phyloP scores from a whole-genome alignment of 2,888 invertebrate genomes.

The Sicus ferrugineus region DNA sequence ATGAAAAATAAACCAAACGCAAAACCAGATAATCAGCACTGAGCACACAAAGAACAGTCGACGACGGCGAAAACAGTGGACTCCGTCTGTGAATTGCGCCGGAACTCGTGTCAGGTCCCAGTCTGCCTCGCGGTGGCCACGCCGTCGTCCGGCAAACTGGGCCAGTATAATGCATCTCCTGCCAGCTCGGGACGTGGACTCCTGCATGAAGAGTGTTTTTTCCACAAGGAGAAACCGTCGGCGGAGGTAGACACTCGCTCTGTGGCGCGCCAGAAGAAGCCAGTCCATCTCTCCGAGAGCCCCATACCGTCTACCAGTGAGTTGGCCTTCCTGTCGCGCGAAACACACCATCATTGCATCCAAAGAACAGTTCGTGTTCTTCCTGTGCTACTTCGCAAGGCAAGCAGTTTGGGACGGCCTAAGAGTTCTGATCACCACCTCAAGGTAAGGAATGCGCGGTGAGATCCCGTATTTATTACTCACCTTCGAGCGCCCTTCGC shows the following conservation, averaged over 20 bases:
- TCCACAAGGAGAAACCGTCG: no score
- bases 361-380: constrained; percentile 2
- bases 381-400: constrained; percentile 7
- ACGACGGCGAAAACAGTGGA: background rate
- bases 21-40: constrained; percentile 11
- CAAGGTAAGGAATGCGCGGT: constrained; percentile 22
- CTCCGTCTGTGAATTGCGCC: no score
- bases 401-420: constrained; percentile 8
- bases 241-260: background rate
- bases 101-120: no score
- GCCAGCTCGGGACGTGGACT: background rate
- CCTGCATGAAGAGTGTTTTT: background rate
- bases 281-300: background rate
- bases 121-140: background rate
- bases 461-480: no score
- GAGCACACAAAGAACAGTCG: constrained; percentile 7
- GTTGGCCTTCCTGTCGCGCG: background rate
- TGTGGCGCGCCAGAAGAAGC: background rate
- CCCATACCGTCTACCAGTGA: background rate
- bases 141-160: background rate
- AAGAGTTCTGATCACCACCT: constrained; percentile 16
- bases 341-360: constrained; percentile 18
- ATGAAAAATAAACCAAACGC: background rate
- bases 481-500: no score
- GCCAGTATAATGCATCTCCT: constrained; percentile 10